phyloP scores from a whole-genome alignment of 2,888 invertebrate genomes.

The Chloromyia formosa region DNA sequence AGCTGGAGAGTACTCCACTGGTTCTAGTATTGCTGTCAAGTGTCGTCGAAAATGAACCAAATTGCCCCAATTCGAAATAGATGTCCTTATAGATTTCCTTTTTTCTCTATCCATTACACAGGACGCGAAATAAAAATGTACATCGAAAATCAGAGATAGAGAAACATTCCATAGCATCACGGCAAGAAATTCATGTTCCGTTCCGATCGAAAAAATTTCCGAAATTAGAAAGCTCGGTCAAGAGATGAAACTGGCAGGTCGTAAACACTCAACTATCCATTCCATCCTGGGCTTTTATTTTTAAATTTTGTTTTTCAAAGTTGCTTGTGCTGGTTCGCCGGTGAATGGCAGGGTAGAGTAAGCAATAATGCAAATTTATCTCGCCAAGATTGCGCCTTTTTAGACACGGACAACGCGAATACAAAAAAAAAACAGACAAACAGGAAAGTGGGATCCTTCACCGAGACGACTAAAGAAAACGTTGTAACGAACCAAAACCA shows the following conservation, averaged over 20 bases:
- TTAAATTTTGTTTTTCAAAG: background rate
- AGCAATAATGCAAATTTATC: slow-evolving; percentile 36
- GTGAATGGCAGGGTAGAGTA: background rate
- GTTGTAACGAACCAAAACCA: slow-evolving; percentile 17
- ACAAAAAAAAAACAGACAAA: too few relatives aligned
- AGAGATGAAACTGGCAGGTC: slow-evolving; percentile 21
- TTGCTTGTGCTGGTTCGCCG: background rate
- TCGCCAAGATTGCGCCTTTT: slow-evolving; percentile 8
- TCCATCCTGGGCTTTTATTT: background rate
- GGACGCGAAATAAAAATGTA: slow-evolving; percentile 1
- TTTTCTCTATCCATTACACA: background rate
- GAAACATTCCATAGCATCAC: background rate
- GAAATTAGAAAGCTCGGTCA: slow-evolving; percentile 25
- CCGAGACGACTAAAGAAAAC: background rate
- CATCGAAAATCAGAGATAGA: background rate
- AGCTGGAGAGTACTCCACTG: too few relatives aligned
- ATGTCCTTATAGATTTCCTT: background rate
- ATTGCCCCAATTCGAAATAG: background rate
- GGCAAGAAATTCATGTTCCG: background rate
- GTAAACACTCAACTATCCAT: slow-evolving; percentile 15
- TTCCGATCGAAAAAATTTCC: background rate
- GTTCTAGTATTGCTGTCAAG: background rate
- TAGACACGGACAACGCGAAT: background rate
- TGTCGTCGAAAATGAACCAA: background rate
- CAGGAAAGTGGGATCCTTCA: too few relatives aligned